Conservation (phyloP, 92 coral and sea anemone species). For the Epizoanthus rinbou region DNA sequence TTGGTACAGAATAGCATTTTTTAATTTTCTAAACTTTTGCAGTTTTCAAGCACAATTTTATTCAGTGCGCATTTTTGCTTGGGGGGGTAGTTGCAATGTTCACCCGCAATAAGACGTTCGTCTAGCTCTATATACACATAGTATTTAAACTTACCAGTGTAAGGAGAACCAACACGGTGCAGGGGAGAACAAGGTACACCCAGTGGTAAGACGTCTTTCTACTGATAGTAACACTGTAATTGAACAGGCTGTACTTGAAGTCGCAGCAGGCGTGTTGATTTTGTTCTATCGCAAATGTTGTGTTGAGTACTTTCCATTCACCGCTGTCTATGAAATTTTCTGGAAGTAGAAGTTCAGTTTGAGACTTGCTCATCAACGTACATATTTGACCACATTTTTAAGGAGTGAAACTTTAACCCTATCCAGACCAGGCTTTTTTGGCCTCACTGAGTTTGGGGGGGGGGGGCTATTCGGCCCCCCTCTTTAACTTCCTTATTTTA, state of each 20-base stretch:
- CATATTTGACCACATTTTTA: no score
- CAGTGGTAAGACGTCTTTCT: slow-evolving; percentile 71
- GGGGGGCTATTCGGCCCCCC: no score
- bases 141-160: slow-evolving; percentile 15
- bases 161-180: slow-evolving; percentile 55
- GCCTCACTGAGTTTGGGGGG: no score
- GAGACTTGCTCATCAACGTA: no score
- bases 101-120: no score
- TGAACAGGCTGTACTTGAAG: slow-evolving; percentile 60
- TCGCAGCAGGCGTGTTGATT: slow-evolving; percentile 44
- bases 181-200: slow-evolving; percentile 74
- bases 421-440: no score
- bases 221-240: slow-evolving; percentile 58
- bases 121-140: not conserved
- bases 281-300: slow-evolving; percentile 17
- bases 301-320: slow-evolving; percentile 64
- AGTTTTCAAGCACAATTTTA: not conserved
- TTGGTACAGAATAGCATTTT: not conserved
- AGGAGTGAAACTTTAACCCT: no score
- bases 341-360: not conserved
- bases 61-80: not conserved
- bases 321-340: slow-evolving; percentile 63
- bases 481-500: no score
- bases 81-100: no score
- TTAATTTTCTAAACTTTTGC: not conserved